These are phyloP conservation scores for Daktulosphaira vitifoliae DNA, from an alignment of 1,140 invertebrate species.

Conservation along the genomic window DNA sequence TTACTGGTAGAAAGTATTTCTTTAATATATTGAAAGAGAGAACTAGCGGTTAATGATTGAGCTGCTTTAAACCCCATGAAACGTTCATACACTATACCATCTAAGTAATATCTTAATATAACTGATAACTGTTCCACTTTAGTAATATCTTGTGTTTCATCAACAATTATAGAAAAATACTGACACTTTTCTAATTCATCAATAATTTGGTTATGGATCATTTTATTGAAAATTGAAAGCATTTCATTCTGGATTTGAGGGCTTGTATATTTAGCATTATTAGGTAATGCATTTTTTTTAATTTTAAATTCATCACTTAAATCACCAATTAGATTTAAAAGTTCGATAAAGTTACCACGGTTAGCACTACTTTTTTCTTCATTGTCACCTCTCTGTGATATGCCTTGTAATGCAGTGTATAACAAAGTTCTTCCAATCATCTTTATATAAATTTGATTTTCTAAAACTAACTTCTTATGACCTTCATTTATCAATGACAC, in stretches of 20 bases:
- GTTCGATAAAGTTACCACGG: conserved; percentile 4
- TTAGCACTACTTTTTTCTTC: conserved; percentile 7
- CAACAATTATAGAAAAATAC: no score
- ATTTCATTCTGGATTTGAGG: conserved; percentile 17
- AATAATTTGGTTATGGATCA: no score
- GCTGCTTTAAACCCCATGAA: no score
- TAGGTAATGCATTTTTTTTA: background rate
- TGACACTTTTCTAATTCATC: no score
- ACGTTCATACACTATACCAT: no score
- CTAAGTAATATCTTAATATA: background rate
- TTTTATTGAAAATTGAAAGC: background rate
- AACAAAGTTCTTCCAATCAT: background rate
- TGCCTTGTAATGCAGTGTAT: conserved; percentile 13
- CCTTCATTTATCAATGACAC: no score
- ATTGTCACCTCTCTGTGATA: conserved; percentile 13
- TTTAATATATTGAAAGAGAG: no score
- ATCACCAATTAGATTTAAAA: conserved; percentile 1
- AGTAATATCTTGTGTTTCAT: no score
- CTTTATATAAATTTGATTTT: background rate
- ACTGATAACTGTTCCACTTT: no score
- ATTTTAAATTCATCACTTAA: background rate
- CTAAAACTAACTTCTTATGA: background rate
- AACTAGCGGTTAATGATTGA: no score
- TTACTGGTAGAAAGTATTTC: no score
- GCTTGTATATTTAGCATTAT: background rate